A percentile compares a stretch with the other conserved stretches of the same genome.
Conservation (phyloP, 2,113 vertebrate species). For the Elanus axillaris region DNA sequence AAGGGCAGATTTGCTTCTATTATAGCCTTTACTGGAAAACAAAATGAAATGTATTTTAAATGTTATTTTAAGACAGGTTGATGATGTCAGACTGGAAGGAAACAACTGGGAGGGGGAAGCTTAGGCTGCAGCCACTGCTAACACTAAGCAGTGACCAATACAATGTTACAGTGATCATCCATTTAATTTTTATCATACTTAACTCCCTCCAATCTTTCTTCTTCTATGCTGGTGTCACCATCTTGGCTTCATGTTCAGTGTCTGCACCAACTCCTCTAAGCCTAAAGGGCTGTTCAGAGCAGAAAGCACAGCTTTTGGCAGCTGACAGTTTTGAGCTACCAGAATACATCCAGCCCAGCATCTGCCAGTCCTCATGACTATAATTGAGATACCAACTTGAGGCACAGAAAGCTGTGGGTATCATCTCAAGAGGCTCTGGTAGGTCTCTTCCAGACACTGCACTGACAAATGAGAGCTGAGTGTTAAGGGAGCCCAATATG, state of each 20-base stretch:
- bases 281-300: not conserved
- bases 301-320: not conserved
- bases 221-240: not conserved
- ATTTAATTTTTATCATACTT: not conserved
- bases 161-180: not conserved
- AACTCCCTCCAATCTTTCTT: not conserved
- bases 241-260: not conserved
- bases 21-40: not conserved
- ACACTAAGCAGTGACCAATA: not conserved
- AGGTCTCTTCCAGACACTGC: not conserved
- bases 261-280: not conserved
- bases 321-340: not conserved
- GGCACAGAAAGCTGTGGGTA: not conserved
- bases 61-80: slow-evolving; percentile 7
- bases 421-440: not conserved
- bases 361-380: not conserved
- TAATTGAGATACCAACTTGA: rapidly evolving
- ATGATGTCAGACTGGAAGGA: not conserved
- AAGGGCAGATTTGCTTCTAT: not conserved
- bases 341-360: not conserved
- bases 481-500: not conserved
- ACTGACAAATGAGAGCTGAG: not conserved
- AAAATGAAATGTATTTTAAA: not conserved
- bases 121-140: not conserved
- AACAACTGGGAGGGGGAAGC: not conserved